Base-by-base conservation (phyloP, 2,888 invertebrate species). In the Pseudoips prasinana region DNA sequence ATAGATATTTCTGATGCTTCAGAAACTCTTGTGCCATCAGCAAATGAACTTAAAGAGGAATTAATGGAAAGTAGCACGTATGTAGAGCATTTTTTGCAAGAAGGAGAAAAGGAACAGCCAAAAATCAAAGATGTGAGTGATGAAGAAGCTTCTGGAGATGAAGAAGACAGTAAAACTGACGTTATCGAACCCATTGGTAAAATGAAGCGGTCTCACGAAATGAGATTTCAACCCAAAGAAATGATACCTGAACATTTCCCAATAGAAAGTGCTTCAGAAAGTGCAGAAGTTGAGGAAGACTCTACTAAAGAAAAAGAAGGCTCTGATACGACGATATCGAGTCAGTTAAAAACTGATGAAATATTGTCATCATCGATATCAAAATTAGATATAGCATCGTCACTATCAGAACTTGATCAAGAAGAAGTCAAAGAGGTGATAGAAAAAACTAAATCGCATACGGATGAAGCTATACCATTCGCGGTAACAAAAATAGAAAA, bases 1-100 rank as follows among this genome's bases (percentile, higher is more conserved):
- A 92, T 96, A 46, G 97, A 97, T 81, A 93, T 96, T 20, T 97
- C 97, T 18, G 98, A 98, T 76, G 90, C 94, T 11, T 97, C 97
- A 0, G 98, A 98, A 84, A 98, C 98, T 1, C 81, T 98, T 5
- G 94, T 98, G 6, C 96, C 97, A 7, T 97, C 98, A 1, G 94
- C 95, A 5, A 93, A 94, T 65, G 96, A 96, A 72, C 78, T 94
- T 28, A 93, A 94, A 65, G 92, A 93, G 57, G 94, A 94, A 57
- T 90, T 94, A 43, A 91, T 92, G 58, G 92, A 92, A 47, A 90
- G 90, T 41, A 90, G 90, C 45, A 91, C 90, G 17, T 90, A 91
- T 26, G 90, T 90, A 7, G 90, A 90, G 64, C 89, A 88, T 46
- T 89, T 89, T 46, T 46, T 90, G 51, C 79, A 78, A 66, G 72